phyloP scores from a whole-genome alignment of 2,888 invertebrate species.

The Noctua janthe region DNA sequence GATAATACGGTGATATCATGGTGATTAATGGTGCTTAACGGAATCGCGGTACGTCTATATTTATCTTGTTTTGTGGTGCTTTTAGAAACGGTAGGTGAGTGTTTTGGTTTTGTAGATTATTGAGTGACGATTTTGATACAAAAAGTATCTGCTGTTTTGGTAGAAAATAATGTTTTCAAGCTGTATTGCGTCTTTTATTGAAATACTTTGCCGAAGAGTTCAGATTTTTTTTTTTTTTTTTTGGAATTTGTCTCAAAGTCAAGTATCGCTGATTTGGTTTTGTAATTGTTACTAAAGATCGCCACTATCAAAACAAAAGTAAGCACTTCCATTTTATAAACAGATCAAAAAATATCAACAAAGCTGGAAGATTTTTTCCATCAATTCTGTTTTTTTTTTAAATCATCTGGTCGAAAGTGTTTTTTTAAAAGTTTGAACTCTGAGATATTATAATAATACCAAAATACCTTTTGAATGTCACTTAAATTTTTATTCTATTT shows the following conservation, averaged over 20 bases:
- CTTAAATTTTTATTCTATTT: conserved; percentile 38
- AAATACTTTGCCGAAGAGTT: background rate
- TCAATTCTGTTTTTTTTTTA: background rate
- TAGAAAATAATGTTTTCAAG: background rate
- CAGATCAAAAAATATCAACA: background rate
- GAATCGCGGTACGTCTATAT: conserved; percentile 3
- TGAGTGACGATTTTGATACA: background rate
- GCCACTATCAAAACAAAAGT: background rate
- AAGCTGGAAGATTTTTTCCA: background rate
- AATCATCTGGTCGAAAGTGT: background rate
- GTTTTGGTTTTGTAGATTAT: conserved; percentile 9
- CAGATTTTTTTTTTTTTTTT: background rate
- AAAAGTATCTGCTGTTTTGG: background rate
- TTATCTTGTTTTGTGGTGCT: conserved; percentile 28
- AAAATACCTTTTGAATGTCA: background rate
- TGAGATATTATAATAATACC: background rate
- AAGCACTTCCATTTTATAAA: background rate
- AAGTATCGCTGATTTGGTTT: background rate
- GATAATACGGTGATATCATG: conserved; percentile 38
- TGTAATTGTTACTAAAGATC: background rate
- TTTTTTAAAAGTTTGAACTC: background rate
- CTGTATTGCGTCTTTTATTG: background rate
- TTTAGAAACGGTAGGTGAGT: conserved; percentile 26
- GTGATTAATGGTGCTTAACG: conserved; percentile 39
- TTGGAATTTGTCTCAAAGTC: background rate